Evolutionary conservation across 1,140 invertebrate genomes (phyloP).

Genomic region (Aphelenchoides besseyi): DNA sequence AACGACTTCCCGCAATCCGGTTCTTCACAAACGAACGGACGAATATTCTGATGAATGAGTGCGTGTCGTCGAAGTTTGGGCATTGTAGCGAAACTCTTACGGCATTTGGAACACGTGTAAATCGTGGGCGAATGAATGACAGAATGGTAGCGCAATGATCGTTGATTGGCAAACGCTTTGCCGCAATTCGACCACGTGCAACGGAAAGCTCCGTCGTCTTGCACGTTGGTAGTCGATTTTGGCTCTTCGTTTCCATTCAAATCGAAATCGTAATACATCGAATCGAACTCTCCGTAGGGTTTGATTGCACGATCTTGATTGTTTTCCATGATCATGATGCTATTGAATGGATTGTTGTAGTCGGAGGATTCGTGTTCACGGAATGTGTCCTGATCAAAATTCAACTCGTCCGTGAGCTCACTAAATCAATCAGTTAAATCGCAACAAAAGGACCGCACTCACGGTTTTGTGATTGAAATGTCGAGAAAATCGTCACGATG

Average conservation of each 20-base stretch:
- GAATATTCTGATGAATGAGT: neutral
- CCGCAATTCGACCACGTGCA: neutral
- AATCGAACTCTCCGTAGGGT: neutral
- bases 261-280: neutral
- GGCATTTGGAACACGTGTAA: constrained; percentile 7
- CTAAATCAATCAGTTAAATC: neutral
- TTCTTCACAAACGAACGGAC: constrained; percentile 6
- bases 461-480: neutral
- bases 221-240: neutral
- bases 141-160: constrained; percentile 3
- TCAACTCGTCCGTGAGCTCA: neutral
- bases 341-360: neutral
- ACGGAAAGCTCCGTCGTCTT: neutral
- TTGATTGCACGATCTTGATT: neutral
- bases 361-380: neutral
- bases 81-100: constrained; percentile 8
- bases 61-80: neutral
- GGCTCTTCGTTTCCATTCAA: neutral
- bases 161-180: constrained; percentile 14
- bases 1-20: constrained; percentile 12
- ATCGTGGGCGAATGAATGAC: constrained; percentile 4
- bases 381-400: neutral
- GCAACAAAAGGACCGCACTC: neutral
- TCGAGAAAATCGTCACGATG: no score
- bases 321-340: neutral